Evolutionary conservation across 1,140 invertebrate species (phyloP), one percentile per base, ranked within the genome.

Genomic region (Aphidius ervi): DNA sequence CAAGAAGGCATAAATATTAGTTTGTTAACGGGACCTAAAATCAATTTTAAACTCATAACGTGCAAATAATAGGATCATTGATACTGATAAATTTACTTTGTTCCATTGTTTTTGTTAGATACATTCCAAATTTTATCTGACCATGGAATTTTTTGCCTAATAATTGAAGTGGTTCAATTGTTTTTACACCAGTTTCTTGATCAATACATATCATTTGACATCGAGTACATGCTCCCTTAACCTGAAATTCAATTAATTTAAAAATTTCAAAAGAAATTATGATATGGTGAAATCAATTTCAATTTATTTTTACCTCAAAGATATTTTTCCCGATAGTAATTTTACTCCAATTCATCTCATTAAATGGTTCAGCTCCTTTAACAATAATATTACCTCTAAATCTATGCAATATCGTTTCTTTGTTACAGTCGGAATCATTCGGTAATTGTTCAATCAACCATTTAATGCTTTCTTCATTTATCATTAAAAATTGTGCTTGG

Each of bases 121-220:
- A 93, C 59, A 92, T 85, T 39, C 92, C 92, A 75, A 93, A 93
- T 58, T 80, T 80, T 59, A 91, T 78, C 82, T 91, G 92, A 16
- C 90, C 90, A 62, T 82, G 80, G 68, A 90, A 87, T 63, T 85
- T 80, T 69, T 85, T 82, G 5, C 88, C 85, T 61, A 97, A 84
- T 5, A 93, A 90, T 61, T 88, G 81, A n/a, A 97, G 77, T 4
- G 94, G 92, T 77, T 95, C 93, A 1, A 88, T 83, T 9, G 89
- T 90, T 69, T 89, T 90, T 69, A 86, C 73, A 1, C 91, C 92
- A 9, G 87, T 94, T 9, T 81, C 80, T 80, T 95, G 94, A 79
- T 97, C 88, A 59, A 97, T 90, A 67, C 94, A 96, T 50, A 97
- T 88, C 91, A 97, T 97, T 78, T 95, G 92, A 75, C 95, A 98